phyloP scores from a whole-genome alignment of 2,797 vertebrate genomes.

The Halcyon smyrnensis region DNA sequence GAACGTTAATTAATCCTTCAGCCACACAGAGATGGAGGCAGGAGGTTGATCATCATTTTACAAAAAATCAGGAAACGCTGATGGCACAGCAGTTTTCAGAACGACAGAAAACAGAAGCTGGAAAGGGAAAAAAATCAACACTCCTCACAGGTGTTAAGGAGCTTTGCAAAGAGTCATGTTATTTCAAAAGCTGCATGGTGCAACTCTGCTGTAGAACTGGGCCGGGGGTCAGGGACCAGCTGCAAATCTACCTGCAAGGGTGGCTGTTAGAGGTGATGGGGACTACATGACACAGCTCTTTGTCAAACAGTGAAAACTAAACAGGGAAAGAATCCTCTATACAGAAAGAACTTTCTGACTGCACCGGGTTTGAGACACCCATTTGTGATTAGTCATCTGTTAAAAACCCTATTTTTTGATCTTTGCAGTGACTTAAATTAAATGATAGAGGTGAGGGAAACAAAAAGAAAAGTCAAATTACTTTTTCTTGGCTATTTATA shows the following conservation, averaged over 20 bases:
- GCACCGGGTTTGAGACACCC: background rate
- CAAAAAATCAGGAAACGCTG: background rate
- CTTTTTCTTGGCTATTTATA: background rate
- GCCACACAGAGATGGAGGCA: background rate
- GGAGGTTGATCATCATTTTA: background rate
- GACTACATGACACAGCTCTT: background rate
- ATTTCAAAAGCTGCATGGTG: background rate
- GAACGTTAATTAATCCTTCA: background rate
- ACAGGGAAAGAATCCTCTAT: background rate
- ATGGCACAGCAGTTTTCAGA: background rate
- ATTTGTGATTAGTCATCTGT: background rate
- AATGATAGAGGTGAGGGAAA: background rate
- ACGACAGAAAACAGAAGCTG: background rate
- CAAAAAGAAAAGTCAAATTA: background rate
- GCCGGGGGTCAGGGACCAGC: too few species aligned
- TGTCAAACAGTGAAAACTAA: background rate
- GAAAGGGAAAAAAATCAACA: background rate
- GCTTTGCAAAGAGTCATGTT: background rate
- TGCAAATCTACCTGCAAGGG: background rate
- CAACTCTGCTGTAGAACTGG: background rate
- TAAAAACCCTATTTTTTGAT: background rate
- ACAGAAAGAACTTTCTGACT: background rate
- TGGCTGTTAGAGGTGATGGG: rapidly evolving
- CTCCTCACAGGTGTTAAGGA: background rate
- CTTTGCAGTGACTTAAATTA: background rate